Evolutionary conservation across 2,113 vertebrate genomes (phyloP), one percentile per base, ranked within the genome.

Genomic region (Setophaga kirtlandii): DNA sequence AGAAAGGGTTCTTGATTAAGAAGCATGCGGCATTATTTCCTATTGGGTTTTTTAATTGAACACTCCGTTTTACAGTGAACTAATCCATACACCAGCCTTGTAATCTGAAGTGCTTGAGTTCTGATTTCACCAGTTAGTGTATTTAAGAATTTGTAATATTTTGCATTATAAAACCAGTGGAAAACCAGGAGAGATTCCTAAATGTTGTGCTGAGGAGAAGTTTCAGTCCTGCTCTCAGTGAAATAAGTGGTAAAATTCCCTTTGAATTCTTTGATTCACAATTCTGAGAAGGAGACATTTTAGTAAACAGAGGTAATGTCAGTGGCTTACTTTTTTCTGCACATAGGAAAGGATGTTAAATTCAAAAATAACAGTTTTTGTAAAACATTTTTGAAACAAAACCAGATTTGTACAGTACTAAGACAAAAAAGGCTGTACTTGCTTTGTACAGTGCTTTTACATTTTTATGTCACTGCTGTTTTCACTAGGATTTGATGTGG

Each of bases 331-430:
- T 77, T 91, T 95, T 96, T 96, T 96, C 84, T 92, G 91, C 56
- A 94, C 81, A 87, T 15, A 83, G 70, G 78, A 89, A 98, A 95
- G 83, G 49, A 83, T 27, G 24, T 88, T 91, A 77, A 76, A 27
- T 93, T 96, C 47, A 70, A 79, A 94, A 95, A 93, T 44, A 76
- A 21, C 50, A 93, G 63, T 96, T 97, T 98, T 97, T 97, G 79
- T 97, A 96, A 97, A 97, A 94, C n/a, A 95, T 95, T 96, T 98
- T 93, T 87, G 65, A 97, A 97, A 90, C 37, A 94, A 84, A 94
- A 89, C 58, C n/a, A 92, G 44, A 64, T 95, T 83, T 93, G 70
- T 93, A 93, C 67, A 92, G 62, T 87, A 91, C 89, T 91, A 82
- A 93, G 63, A 94, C 59, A 90, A 97, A 80, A 92, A 84, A n/a